phyloP scores from a whole-genome alignment of 2,888 invertebrate genomes.

The Nomada lathburiana region DNA sequence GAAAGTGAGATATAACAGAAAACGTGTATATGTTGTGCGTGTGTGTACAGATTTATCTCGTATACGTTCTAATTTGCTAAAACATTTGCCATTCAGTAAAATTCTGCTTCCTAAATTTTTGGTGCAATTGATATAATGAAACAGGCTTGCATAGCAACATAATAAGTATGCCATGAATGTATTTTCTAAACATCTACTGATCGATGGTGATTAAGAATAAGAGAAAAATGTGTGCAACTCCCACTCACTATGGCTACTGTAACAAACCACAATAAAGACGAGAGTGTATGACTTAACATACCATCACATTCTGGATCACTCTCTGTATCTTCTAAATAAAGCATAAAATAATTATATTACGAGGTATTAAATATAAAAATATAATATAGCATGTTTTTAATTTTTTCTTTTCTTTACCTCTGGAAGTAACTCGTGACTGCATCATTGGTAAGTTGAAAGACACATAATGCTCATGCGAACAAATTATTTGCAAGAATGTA shows the following conservation, averaged over 20 bases:
- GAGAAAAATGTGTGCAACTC: constrained; percentile 67
- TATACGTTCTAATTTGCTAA: constrained; percentile 13
- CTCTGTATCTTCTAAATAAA: constrained; percentile 85
- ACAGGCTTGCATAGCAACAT: constrained; percentile 55
- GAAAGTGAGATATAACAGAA: constrained; percentile 21
- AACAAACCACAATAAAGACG: constrained; percentile 73
- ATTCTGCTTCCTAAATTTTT: not conserved
- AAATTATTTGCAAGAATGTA: constrained; percentile 95
- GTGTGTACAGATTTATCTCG: constrained; percentile 14
- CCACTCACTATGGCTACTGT: constrained; percentile 74
- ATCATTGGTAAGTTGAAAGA: constrained; percentile 96
- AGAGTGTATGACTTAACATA: constrained; percentile 77
- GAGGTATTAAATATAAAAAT: constrained; percentile 42
- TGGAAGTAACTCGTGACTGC: constrained; percentile 85
- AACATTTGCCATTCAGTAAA: not conserved
- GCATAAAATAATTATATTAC: constrained; percentile 76
- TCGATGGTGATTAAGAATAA: constrained; percentile 40
- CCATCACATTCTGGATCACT: constrained; percentile 86
- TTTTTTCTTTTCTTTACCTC: constrained; percentile 75
- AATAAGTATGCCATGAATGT: constrained; percentile 44
- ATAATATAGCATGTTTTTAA: constrained; percentile 22
- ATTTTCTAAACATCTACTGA: constrained; percentile 54
- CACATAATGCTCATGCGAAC: constrained; percentile 97
- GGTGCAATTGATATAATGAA: constrained; percentile 43
- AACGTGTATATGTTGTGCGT: constrained; percentile 6